Conservation (phyloP, 2,888 invertebrate genomes). For the Elysia crispata region DNA sequence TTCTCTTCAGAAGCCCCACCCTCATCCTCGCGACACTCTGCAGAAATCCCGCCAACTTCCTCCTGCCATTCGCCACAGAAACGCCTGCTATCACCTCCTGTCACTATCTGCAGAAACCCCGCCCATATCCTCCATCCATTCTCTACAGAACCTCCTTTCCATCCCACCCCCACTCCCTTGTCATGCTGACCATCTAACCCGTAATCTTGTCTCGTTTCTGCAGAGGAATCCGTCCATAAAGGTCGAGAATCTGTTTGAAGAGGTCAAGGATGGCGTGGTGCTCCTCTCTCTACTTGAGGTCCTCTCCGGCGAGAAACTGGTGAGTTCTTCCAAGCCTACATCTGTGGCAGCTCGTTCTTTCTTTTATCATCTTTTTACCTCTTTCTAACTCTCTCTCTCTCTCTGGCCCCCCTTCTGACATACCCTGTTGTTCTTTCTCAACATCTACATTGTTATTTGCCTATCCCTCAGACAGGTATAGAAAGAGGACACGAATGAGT, state of each 20-base stretch:
- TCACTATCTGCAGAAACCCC: too few relatives aligned
- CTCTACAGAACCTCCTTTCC: neutral
- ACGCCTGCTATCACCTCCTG: too few relatives aligned
- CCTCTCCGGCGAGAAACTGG: slow-evolving; percentile 95
- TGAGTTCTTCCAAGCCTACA: slow-evolving; percentile 76
- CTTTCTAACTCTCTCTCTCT: slow-evolving; percentile 4
- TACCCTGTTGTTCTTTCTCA: neutral
- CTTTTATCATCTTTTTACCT: neutral
- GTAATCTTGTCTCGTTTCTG: neutral
- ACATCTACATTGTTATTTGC: too few relatives aligned
- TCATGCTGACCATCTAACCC: neutral
- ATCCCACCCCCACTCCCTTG: too few relatives aligned
- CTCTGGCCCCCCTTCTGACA: neutral
- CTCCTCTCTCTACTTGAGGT: slow-evolving; percentile 95
- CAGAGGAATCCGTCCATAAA: slow-evolving; percentile 86
- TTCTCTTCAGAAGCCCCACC: too few relatives aligned
- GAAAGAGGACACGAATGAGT: too few relatives aligned
- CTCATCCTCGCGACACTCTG: too few relatives aligned
- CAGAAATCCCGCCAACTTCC: too few relatives aligned
- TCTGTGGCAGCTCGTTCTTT: neutral
- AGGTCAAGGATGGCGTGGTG: slow-evolving; percentile 96
- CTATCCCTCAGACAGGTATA: too few relatives aligned
- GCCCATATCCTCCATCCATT: neutral
- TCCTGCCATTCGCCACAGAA: too few relatives aligned
- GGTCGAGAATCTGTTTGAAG: slow-evolving; percentile 95